These are phyloP conservation scores for Drosophila formosana DNA, from an alignment of 2,888 invertebrate genomes.

Conservation along the genomic window DNA sequence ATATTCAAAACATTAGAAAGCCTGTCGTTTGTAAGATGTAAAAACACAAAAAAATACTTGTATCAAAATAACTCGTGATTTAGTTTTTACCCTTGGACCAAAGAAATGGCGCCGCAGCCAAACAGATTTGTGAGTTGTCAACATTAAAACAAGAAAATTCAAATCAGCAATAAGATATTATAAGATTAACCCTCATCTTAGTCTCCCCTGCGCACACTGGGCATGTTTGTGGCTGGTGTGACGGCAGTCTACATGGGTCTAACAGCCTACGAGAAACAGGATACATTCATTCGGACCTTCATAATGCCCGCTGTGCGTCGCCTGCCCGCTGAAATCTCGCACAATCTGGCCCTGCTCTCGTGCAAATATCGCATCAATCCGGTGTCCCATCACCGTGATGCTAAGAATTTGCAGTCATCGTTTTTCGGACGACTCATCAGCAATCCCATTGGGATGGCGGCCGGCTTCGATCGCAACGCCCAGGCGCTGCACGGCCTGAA, in stretches of 20 bases:
- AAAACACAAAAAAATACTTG: too few relatives aligned
- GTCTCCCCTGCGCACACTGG: slow-evolving; percentile 43
- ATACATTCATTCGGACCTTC: slow-evolving; percentile 29
- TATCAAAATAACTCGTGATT: background rate
- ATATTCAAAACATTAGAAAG: too few relatives aligned
- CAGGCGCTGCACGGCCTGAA: slow-evolving; percentile 93
- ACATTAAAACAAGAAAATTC: background rate
- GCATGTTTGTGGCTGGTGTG: slow-evolving; percentile 43
- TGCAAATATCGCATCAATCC: slow-evolving; percentile 88
- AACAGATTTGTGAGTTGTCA: slow-evolving; percentile 11
- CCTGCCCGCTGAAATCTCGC: slow-evolving; percentile 93
- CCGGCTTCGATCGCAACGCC: slow-evolving; percentile 99
- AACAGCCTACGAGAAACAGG: slow-evolving; percentile 36
- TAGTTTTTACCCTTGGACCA: background rate
- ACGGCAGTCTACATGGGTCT: slow-evolving; percentile 36
- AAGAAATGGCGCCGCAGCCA: slow-evolving; percentile 1
- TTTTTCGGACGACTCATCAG: slow-evolving; percentile 90
- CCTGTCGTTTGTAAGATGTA: too few relatives aligned
- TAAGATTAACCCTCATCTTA: background rate
- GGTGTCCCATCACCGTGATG: slow-evolving; percentile 36
- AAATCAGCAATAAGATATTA: background rate
- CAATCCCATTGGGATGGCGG: slow-evolving; percentile 98
- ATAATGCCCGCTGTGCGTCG: slow-evolving; percentile 77
- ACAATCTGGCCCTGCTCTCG: slow-evolving; percentile 90
- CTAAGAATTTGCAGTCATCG: slow-evolving; percentile 86